Evolutionary conservation across 2,797 vertebrate genomes (phyloP).

Genomic region (Moxostoma hubbsi): DNA sequence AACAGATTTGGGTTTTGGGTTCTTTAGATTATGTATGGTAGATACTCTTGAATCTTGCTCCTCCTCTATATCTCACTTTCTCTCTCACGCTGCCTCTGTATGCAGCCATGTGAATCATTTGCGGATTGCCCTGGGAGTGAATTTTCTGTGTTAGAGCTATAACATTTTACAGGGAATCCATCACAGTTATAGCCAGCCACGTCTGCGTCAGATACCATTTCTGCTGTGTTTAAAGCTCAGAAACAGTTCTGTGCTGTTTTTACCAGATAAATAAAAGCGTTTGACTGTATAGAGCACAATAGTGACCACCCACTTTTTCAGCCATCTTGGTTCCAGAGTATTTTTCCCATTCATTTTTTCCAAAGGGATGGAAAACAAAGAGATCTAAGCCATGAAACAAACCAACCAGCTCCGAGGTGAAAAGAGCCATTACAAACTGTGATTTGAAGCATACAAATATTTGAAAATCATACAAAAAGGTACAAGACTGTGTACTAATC

Average conservation of each 20-base stretch:
- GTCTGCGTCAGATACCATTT: constrained; percentile 30
- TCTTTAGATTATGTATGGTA: constrained; percentile 5
- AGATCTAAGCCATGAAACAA: too few relatives aligned
- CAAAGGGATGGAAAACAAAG: too few relatives aligned
- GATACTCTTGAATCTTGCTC: constrained; percentile 10
- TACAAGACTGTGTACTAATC: too few relatives aligned
- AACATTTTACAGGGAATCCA: constrained; percentile 32
- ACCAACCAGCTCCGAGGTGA: too few relatives aligned
- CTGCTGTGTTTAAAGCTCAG: constrained; percentile 38
- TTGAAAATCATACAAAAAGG: too few relatives aligned
- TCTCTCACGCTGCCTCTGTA: constrained; percentile 21
- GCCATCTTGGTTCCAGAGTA: too few relatives aligned
- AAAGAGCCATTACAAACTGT: too few relatives aligned
- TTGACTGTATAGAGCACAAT: too few relatives aligned
- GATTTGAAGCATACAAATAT: too few relatives aligned
- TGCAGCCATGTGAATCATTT: constrained; percentile 51
- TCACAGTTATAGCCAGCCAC: constrained; percentile 33
- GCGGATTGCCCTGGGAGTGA: constrained; percentile 37
- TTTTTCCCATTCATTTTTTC: too few relatives aligned
- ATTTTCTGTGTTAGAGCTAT: constrained; percentile 47
- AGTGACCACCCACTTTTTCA: too few relatives aligned
- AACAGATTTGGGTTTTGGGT: not conserved
- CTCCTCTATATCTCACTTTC: constrained; percentile 1
- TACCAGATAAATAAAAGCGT: not conserved
- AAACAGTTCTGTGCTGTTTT: not conserved